Base-by-base conservation (phyloP, 2,888 invertebrate species). In the Mesorhabditis spiculigera region DNA sequence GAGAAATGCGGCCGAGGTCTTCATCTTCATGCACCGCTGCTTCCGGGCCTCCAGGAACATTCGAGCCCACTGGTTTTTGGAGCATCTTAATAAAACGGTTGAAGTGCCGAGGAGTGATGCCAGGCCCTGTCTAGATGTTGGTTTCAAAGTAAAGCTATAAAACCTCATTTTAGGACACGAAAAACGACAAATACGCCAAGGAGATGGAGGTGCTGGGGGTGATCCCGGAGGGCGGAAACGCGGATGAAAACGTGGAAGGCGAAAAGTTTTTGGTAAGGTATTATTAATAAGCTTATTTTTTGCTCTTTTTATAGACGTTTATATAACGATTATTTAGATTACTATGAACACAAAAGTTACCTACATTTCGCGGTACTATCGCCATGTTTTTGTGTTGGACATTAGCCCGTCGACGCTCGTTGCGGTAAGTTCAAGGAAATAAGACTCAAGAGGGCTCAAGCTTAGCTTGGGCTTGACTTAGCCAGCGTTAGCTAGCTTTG, bases 401-500 rank as follows among this genome's bases (percentile, higher is more conserved):
- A 89, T 92, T 86, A 92, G 92, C 85, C 92, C 92, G 8, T 92
- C 92, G 3, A 89, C 91, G 71, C 90, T 91, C 66, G 90, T 91
- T 72, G 90, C 91, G 75, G 91, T 91, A 86, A 88, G 90, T 86
- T 72, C 28, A 28, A 28, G 28, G 28, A 28, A 28, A 28, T 28
- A 28, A 28, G 28, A 28, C 28, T 58, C 44, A 42, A 43, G 45
- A 66, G 43, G 43, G 13, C n/a, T 58, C 13, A 65, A 65, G 28
- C 16, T 13, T n/a, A 42, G 16, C 28, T 62, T 44, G 10, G 45
- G 45, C 64, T 45, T 4, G 13, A 4, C n/a, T 50, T 4, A 65
- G 41, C 16, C 66, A 67, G 13, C 28, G 13, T 64, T 45, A n/a
- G 44, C 64, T 65, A 62, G 42, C 16, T 10, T 65, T 3, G 16